Percentiles rank a stretch among this genome's conserved stretches.
Conservation (phyloP, 2,888 invertebrate genomes). For the Acleris literana region DNA sequence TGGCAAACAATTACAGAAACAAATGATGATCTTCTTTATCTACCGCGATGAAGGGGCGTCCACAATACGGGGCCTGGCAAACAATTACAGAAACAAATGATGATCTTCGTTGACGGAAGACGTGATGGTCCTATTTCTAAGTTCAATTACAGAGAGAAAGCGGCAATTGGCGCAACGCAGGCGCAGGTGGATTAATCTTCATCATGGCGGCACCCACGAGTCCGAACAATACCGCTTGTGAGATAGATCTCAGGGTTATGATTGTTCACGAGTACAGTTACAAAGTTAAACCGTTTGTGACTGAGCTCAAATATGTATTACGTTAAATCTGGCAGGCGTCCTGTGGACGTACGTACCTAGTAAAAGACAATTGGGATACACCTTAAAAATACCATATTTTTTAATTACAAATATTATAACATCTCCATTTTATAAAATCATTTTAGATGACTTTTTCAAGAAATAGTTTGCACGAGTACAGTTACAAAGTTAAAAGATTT, state of each 20-base stretch:
- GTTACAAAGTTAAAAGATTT: too few species aligned
- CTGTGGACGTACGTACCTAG: too few species aligned
- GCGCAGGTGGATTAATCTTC: slow-evolving; percentile 44
- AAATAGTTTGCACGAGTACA: too few species aligned
- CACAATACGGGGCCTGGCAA: slow-evolving; percentile 4
- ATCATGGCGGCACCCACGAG: slow-evolving; percentile 42
- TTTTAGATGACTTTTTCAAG: too few species aligned
- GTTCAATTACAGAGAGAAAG: slow-evolving; percentile 39
- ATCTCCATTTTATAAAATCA: too few species aligned
- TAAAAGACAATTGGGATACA: too few species aligned
- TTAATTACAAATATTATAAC: too few species aligned
- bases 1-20: slow-evolving; percentile 24
- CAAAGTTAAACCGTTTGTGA: slow-evolving; percentile 9
- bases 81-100: slow-evolving; percentile 30
- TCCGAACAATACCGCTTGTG: slow-evolving; percentile 37
- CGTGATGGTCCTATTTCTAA: slow-evolving; percentile 24
- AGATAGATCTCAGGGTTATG: slow-evolving; percentile 37
- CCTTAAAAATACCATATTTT: too few species aligned
- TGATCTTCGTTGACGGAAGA: slow-evolving; percentile 26
- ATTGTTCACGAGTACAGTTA: slow-evolving; percentile 31
- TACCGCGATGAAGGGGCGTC: too few species aligned
- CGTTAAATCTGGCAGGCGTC: too few species aligned
- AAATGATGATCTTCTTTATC: slow-evolving; percentile 35
- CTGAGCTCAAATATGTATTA: too few species aligned
- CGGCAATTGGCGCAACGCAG: slow-evolving; percentile 39